Conservation (phyloP, 2,113 vertebrate genomes). For the Sinocyclocheilus rhinocerous region DNA sequence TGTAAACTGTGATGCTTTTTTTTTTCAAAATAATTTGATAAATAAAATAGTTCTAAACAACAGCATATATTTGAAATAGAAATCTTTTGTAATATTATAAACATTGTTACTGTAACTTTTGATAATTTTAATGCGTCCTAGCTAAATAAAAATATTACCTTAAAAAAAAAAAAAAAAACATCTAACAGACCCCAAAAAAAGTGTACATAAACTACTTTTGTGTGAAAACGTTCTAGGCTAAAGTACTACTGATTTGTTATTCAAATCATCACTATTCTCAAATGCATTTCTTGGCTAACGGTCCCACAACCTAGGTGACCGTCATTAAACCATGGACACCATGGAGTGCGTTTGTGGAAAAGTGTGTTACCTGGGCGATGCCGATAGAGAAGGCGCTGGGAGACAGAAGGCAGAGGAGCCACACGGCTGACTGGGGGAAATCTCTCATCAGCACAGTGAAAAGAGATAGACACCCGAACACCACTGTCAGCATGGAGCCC, state of each 20-base stretch:
- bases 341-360: neutral
- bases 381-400: slow-evolving; percentile 94
- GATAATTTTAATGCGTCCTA: neutral
- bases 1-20: too few relatives aligned
- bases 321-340: neutral
- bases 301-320: neutral
- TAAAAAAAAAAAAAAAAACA: neutral
- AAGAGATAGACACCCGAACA: slow-evolving; percentile 90
- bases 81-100: neutral
- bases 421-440: slow-evolving; percentile 88
- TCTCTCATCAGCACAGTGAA: slow-evolving; percentile 88
- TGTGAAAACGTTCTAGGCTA: neutral
- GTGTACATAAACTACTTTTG: neutral
- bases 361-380: slow-evolving; percentile 84
- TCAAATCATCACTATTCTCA: neutral
- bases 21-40: neutral
- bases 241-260: neutral
- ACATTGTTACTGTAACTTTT: neutral
- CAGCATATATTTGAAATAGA: neutral
- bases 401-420: slow-evolving; percentile 91
- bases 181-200: neutral
- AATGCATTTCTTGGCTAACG: neutral
- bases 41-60: neutral
- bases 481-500: slow-evolving; percentile 89
- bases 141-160: neutral